Evolutionary conservation across 2,113 vertebrate genomes (phyloP), one percentile per base, ranked within the genome.

Genomic region (Proterorhinus semilunaris): DNA sequence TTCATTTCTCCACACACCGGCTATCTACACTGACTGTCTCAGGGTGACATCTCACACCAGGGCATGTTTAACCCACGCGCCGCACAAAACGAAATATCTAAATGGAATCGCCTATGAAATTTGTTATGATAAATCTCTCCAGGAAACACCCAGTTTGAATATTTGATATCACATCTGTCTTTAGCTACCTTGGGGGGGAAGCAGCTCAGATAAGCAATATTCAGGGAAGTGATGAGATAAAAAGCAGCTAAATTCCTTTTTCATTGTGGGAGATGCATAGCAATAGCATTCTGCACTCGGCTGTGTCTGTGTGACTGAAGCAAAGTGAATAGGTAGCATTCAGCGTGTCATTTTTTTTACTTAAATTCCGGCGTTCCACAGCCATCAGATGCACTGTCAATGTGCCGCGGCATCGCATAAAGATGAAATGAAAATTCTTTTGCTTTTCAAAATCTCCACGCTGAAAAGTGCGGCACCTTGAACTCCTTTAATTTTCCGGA

Each of bases 21-120:
- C 82, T 87, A 86, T 89, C 88, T 88, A 76, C 43, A 6, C 65
- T 77, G 84, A 88, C 84, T 83, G 89, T 90, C 86, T 88, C 83
- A 63, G 69, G 5, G 79, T 72, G 86, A 87, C 87, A 89, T 62
- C 71, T 74, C 82, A 83, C 76, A 81, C 87, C 75, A 57, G 72
- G 78, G 84, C 79, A 78, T 71, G 76, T 86, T 90, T 82, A 87
- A 89, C 79, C 79, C 72, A 75, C 76, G 76, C 72, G 50, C 72
- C 72, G 65, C 54, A 64, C 72, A 73, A 87, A 85, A 81, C 80
- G 86, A 76, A 90, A 89, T 91, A 90, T 89, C 91, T 91, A 90
- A 91, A 91, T 90, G 71, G 79, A 81, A 92, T 91, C 89, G 50
- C 85, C 81, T 78, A 79, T 76, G 83, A 84, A 87, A 88, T 90